Percentiles rank a stretch among this genome's conserved stretches.
These are phyloP conservation scores for Meleagris gallopavo DNA, from an alignment of 2,113 vertebrate species.

Conservation along the genomic window DNA sequence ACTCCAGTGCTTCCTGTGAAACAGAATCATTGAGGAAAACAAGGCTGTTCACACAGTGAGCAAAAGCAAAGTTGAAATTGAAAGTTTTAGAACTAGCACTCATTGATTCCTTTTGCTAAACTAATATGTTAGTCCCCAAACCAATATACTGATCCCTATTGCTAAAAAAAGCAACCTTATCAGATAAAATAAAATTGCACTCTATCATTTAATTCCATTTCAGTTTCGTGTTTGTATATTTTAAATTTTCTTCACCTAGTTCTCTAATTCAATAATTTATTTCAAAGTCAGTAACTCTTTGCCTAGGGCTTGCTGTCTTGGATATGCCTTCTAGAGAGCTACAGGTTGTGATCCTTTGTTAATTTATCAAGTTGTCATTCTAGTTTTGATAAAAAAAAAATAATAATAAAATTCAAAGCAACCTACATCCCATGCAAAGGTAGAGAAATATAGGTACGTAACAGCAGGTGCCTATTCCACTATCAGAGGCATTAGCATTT, in stretches of 20 bases:
- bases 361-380: neutral
- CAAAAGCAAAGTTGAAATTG: no score
- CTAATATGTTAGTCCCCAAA: no score
- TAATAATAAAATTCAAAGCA: neutral
- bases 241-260: neutral
- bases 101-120: no score
- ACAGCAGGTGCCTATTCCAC: neutral
- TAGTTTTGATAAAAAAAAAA: neutral
- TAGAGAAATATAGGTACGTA: neutral
- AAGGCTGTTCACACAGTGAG: no score
- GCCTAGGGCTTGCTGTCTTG: neutral
- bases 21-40: no score
- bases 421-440: neutral
- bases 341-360: neutral
- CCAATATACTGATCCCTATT: no score
- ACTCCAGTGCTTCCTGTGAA: no score
- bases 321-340: neutral
- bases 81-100: no score
- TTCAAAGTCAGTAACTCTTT: neutral
- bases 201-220: neutral
- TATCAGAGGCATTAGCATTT: neutral
- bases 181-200: neutral
- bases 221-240: neutral
- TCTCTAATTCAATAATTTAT: neutral
- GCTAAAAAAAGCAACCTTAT: no score